phyloP scores from a whole-genome alignment of 2,888 invertebrate genomes.

The Choristoneura rosaceana region DNA sequence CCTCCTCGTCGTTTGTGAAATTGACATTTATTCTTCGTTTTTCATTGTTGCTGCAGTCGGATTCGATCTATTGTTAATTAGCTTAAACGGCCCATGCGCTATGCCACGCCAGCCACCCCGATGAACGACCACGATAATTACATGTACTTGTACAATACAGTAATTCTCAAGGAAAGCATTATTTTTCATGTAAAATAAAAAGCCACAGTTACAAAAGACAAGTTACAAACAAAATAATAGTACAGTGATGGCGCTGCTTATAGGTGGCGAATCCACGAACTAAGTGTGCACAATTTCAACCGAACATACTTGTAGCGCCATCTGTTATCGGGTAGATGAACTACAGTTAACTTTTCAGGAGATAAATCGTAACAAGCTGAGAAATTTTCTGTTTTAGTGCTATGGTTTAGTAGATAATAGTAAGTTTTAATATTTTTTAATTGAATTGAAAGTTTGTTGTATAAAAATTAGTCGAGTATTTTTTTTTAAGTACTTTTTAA shows the following conservation, averaged over 20 bases:
- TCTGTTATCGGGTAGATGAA: conserved; percentile 74
- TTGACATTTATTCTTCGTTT: conserved; percentile 86
- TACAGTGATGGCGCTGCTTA: conserved; percentile 9
- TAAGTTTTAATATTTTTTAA: too few species aligned
- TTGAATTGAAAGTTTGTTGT: too few species aligned
- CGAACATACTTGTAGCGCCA: conserved; percentile 66
- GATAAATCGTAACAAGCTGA: neutral
- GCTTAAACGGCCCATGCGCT: conserved; percentile 81
- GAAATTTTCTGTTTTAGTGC: neutral
- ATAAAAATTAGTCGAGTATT: too few species aligned
- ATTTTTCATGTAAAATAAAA: neutral
- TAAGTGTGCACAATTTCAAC: conserved; percentile 44
- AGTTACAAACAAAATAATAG: neutral
- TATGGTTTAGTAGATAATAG: too few species aligned
- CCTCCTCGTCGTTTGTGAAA: conserved; percentile 85
- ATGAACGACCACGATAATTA: conserved; percentile 33
- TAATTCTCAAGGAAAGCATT: neutral
- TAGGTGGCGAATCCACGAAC: conserved; percentile 54
- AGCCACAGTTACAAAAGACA: neutral
- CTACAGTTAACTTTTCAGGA: conserved; percentile 27
- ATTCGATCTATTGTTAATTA: conserved; percentile 85
- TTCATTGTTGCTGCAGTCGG: conserved; percentile 83
- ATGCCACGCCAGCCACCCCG: conserved; percentile 63
- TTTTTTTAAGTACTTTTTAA: too few species aligned
- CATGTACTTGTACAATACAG: conserved; percentile 5